Base-by-base conservation (phyloP, 2,113 vertebrate species). In the Menura novaehollandiae region DNA sequence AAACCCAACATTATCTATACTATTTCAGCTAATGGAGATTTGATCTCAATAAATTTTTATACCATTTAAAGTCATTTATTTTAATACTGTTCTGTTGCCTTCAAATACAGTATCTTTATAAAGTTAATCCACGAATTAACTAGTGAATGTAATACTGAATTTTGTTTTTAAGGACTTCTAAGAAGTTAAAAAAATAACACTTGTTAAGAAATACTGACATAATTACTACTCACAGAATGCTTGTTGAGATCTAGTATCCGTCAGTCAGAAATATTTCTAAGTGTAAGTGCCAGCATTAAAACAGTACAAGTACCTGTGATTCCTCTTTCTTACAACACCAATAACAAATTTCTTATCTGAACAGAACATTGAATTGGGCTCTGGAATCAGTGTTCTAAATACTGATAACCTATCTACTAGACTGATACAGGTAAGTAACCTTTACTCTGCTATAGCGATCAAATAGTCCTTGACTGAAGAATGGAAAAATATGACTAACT, bases 1-100 rank as follows among this genome's bases (percentile, higher is more conserved):
- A 71, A 95, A 96, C 80, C 35, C 52, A 88, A 85, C 12, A 26
- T 89, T 92, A 94, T 30, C 85, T 81, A 75, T 53, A 53, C 52
- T 91, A 72, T 89, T 96, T 85, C 67, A 91, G 17, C 76, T 76
- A 86, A 52, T 76, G 76, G 49, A 95, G 56, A 95, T 93, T 71
- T 85, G 88, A 91, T 84, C 39, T 89, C 89, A 91, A 47, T 53
- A 56, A 32, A 67, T 95, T 68, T 91, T 91, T 59, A 74, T 75
- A 43, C 55, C 63, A 41, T 58, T 97, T 75, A 19, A 64, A 79
- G 47, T 58, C 0, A 85, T 15, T 55, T 71, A 53, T 64, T 93
- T 90, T 49, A 64, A 90, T 60, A 13, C 46, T 8, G 11, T 63
- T 83, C 52, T 30, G 8, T 69, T 89, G 67, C n/a, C 53, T 92